Percentiles rank a stretch among this genome's conserved stretches.
Conservation (phyloP, 2,113 vertebrate genomes). For the Hippopotamus amphibius region DNA sequence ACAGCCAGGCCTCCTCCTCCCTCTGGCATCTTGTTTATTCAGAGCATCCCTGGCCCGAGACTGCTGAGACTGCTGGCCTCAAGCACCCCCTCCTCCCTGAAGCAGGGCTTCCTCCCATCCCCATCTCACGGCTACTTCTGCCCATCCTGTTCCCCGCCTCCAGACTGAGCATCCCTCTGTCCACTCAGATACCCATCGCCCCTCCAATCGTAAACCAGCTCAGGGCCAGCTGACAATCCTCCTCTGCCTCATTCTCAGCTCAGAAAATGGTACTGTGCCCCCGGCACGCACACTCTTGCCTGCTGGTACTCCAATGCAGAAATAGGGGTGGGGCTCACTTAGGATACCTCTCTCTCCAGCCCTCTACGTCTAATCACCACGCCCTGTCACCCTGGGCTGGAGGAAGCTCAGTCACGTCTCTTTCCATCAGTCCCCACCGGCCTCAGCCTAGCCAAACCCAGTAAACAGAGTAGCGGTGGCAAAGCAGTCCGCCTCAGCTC, state of each 20-base stretch:
- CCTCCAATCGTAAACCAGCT: background rate
- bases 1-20: background rate
- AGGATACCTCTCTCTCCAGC: background rate
- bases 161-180: background rate
- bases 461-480: background rate
- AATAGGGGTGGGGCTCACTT: background rate
- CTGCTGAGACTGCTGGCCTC: background rate
- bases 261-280: background rate
- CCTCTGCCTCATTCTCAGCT: background rate
- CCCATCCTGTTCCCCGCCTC: background rate
- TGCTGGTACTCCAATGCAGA: background rate
- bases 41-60: slow-evolving; percentile 1
- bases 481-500: fast-evolving
- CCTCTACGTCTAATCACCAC: background rate
- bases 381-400: background rate
- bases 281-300: background rate
- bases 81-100: background rate
- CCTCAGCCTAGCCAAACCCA: background rate
- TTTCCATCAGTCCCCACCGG: background rate
- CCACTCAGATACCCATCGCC: background rate
- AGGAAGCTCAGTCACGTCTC: background rate
- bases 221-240: no score
- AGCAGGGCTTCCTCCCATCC: background rate
- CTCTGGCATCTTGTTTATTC: slow-evolving; percentile 58
- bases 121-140: background rate